Conservation (phyloP, 1,140 invertebrate genomes). For the Tetraneura akinire region DNA sequence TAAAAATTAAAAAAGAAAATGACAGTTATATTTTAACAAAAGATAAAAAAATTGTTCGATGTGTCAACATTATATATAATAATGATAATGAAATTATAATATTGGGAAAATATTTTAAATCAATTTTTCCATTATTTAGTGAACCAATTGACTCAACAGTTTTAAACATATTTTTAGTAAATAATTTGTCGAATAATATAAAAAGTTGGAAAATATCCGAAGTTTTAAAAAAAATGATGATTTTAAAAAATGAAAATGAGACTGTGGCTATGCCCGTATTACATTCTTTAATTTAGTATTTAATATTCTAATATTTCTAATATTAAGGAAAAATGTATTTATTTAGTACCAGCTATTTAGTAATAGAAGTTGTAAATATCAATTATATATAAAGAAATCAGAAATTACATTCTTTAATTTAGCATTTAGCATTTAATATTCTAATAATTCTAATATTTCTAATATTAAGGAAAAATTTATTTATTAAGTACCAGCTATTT, state of each 20-base stretch:
- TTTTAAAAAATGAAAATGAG: not conserved
- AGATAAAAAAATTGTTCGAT: not conserved
- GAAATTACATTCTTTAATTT: too few species aligned
- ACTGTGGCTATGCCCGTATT: not conserved
- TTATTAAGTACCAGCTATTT: too few species aligned
- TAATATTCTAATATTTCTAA: too few species aligned
- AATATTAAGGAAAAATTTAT: too few species aligned
- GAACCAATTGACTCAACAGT: conserved; percentile 10
- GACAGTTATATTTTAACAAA: conserved; percentile 26
- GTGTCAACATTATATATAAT: not conserved
- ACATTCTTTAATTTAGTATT: too few species aligned
- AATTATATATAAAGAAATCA: too few species aligned
- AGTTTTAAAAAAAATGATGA: conserved; percentile 15
- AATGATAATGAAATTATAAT: not conserved
- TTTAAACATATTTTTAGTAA: not conserved
- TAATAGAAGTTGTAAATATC: too few species aligned
- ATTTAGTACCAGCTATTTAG: too few species aligned
- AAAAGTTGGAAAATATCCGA: not conserved
- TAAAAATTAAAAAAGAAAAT: conserved; percentile 4
- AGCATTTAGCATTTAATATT: too few species aligned
- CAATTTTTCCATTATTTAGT: not conserved
- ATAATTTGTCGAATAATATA: not conserved
- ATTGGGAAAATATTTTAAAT: not conserved
- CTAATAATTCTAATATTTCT: too few species aligned
- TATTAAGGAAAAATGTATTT: too few species aligned